These are phyloP conservation scores for Halcyon senegalensis DNA, from an alignment of 2,113 vertebrate species.

Conservation along the genomic window DNA sequence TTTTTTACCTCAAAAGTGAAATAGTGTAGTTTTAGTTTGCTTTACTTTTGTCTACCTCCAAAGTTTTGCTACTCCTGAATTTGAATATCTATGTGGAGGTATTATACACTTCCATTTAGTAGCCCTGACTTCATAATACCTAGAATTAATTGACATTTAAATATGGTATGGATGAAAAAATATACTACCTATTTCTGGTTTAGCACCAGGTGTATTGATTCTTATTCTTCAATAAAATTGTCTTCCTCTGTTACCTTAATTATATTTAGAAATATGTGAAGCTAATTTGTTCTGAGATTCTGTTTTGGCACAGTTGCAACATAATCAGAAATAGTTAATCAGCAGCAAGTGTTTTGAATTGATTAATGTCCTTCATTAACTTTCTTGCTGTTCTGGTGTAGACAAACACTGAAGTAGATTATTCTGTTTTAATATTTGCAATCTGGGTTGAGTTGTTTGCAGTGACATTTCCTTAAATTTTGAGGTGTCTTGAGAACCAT, in stretches of 20 bases:
- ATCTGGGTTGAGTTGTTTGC: neutral
- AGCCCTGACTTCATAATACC: neutral
- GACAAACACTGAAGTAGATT: neutral
- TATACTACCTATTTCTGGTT: neutral
- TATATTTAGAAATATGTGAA: neutral
- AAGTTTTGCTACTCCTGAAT: neutral
- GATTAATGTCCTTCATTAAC: neutral
- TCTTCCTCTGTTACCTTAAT: neutral
- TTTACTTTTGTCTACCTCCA: neutral
- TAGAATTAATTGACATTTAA: neutral
- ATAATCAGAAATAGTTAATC: neutral
- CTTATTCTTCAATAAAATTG: neutral
- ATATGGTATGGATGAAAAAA: neutral
- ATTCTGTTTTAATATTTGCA: neutral
- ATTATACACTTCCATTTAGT: neutral
- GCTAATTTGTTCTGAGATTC: neutral
- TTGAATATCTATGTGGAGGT: neutral
- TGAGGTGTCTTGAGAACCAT: neutral
- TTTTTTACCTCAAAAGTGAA: neutral
- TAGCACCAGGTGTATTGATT: neutral
- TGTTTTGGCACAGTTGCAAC: neutral
- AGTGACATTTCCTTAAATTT: neutral
- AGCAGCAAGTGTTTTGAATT: neutral
- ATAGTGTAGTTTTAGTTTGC: neutral
- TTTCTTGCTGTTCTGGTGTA: neutral